Evolutionary conservation across 2,113 vertebrate species (phyloP).

Genomic region (Nothocercus nigrocapillus): DNA sequence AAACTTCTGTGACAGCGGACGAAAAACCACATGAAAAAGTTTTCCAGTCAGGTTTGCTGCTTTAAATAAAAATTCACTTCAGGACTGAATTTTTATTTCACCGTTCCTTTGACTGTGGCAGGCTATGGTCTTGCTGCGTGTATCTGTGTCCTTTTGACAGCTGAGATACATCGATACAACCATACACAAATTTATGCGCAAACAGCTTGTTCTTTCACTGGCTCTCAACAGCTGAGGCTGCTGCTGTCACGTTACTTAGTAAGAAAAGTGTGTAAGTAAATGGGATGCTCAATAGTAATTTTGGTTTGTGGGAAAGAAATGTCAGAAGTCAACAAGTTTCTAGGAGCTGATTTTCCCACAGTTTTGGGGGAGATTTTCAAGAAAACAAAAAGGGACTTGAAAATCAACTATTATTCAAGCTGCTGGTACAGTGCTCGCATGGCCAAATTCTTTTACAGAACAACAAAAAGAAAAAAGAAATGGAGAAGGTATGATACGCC

Average conservation of each 20-base stretch:
- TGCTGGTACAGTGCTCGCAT: not conserved
- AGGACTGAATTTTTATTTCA: not conserved
- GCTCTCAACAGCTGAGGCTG: not conserved
- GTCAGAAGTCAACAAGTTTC: not conserved
- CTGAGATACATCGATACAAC: not conserved
- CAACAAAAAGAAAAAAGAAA: fast-evolving
- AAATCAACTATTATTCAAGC: not conserved
- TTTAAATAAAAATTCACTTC: not conserved
- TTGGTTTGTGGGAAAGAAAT: not conserved
- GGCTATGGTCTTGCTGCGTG: fast-evolving
- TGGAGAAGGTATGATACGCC: fast-evolving
- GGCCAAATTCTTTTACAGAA: not conserved
- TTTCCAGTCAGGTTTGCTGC: not conserved
- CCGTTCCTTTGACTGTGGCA: fast-evolving
- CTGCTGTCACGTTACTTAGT: fast-evolving
- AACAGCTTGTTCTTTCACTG: fast-evolving
- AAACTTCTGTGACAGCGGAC: not conserved
- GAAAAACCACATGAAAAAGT: not conserved
- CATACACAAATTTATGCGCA: fast-evolving
- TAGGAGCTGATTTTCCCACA: not conserved
- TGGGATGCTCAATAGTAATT: too few species aligned
- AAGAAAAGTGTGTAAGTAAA: not conserved
- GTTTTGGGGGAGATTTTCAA: fast-evolving
- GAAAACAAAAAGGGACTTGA: not conserved
- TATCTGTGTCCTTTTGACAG: not conserved